These are phyloP conservation scores for Otus sunia DNA, from an alignment of 2,113 vertebrate species.

Conservation along the genomic window DNA sequence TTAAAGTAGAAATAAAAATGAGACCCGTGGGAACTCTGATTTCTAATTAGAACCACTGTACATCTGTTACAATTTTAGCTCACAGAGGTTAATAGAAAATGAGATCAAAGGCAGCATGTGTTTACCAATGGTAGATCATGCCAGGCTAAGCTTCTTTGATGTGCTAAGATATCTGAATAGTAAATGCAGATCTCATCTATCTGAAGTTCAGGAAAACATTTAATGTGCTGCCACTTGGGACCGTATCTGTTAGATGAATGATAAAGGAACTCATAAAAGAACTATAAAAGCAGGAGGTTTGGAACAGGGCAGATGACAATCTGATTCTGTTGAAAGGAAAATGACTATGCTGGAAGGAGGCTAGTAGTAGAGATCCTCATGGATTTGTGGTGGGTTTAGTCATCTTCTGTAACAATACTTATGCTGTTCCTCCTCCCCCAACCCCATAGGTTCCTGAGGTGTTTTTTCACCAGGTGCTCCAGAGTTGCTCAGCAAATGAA, in stretches of 20 bases:
- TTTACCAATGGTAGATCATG: slow-evolving; percentile 9
- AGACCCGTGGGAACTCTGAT: not conserved
- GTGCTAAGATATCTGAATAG: slow-evolving; percentile 4
- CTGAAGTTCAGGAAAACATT: slow-evolving; percentile 10
- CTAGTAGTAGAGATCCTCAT: not conserved
- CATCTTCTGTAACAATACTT: not conserved
- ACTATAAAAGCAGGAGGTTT: not conserved
- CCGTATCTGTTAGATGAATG: not conserved
- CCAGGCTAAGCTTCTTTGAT: slow-evolving; percentile 46
- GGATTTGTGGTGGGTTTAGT: not conserved
- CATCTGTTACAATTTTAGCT: not conserved
- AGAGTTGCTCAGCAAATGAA: not conserved
- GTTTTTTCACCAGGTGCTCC: not conserved
- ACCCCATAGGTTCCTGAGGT: accelerated
- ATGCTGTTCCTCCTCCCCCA: not conserved
- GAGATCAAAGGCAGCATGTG: slow-evolving; percentile 50
- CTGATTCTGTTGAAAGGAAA: not conserved
- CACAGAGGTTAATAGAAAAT: slow-evolving; percentile 29
- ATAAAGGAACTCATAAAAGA: not conserved
- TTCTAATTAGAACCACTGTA: slow-evolving; percentile 1
- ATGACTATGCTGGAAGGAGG: not conserved
- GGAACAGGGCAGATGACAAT: not conserved
- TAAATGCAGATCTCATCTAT: slow-evolving; percentile 38
- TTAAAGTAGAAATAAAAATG: not conserved
- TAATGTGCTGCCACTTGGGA: slow-evolving; percentile 3